A percentile compares a stretch with the other conserved stretches of the same genome.
phyloP scores from a whole-genome alignment of 2,113 vertebrate species.

The Neogale vison region DNA sequence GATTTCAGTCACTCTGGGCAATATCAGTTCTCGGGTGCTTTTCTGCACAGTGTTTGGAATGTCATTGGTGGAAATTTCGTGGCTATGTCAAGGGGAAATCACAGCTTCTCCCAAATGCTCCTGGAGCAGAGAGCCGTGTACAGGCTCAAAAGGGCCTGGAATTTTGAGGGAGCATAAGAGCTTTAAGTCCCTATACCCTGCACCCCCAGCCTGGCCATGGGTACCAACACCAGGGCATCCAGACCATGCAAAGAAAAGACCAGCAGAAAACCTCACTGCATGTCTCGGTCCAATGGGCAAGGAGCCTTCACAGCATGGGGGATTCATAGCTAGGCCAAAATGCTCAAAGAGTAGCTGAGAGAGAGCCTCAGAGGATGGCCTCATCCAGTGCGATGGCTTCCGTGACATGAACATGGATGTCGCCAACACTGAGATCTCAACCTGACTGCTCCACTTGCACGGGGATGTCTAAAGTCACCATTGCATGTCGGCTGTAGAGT shows the following conservation, averaged over 20 bases:
- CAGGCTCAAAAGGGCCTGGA: background rate
- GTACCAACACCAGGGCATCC: background rate
- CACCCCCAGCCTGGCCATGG: rapidly evolving
- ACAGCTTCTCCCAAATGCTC: background rate
- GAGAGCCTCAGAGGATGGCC: background rate
- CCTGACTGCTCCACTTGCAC: no score
- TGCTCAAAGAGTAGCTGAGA: no score
- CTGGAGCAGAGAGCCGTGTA: background rate
- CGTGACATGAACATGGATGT: no score
- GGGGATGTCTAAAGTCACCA: background rate
- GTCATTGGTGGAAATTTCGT: background rate
- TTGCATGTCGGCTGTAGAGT: background rate
- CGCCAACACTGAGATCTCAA: background rate
- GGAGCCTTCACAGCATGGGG: background rate
- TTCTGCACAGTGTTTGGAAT: background rate
- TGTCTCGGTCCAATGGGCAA: background rate
- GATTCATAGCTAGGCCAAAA: rapidly evolving
- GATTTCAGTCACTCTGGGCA: background rate
- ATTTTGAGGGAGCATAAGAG: background rate
- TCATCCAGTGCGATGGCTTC: background rate
- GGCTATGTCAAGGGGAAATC: background rate
- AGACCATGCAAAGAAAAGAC: background rate
- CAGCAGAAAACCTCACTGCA: background rate
- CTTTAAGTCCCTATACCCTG: no score
- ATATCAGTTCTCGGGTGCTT: background rate